phyloP scores from a whole-genome alignment of 2,797 vertebrate species.

The Orestias chungarensis region DNA sequence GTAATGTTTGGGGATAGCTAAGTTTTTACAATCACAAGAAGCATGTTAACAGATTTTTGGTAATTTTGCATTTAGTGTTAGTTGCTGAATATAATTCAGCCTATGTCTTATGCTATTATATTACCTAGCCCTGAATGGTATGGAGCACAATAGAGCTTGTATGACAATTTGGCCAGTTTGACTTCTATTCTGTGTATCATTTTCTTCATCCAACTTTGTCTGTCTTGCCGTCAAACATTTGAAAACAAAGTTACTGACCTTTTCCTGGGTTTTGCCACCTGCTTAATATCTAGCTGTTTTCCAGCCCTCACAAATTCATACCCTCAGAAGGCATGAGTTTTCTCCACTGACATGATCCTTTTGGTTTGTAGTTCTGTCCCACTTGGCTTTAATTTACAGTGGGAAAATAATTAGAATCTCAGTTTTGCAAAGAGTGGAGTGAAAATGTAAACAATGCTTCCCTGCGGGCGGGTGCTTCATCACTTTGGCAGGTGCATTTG shows the following conservation, averaged over 20 bases:
- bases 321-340: conserved; percentile 36
- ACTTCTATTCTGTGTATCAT: conserved; percentile 28
- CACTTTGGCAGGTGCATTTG: conserved; percentile 99
- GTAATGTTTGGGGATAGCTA: neutral
- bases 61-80: neutral
- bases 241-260: conserved; percentile 66
- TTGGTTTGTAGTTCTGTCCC: conserved; percentile 86
- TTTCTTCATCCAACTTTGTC: conserved; percentile 9
- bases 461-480: conserved; percentile 99
- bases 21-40: neutral
- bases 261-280: conserved; percentile 30
- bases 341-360: conserved; percentile 69
- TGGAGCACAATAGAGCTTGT: conserved; percentile 55
- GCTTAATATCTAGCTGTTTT: conserved; percentile 25
- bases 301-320: conserved; percentile 27
- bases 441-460: conserved; percentile 99
- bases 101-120: neutral
- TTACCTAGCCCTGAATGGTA: conserved; percentile 61
- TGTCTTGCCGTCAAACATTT: conserved; percentile 28
- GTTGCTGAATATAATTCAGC: neutral
- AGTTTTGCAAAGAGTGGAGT: conserved; percentile 98
- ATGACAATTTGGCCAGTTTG: conserved; percentile 26
- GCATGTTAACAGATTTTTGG: neutral
- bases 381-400: conserved; percentile 99
- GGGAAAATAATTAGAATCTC: conserved; percentile 99